phyloP scores from a whole-genome alignment of 2,113 vertebrate species.

The Acrocephalus arundinaceus region DNA sequence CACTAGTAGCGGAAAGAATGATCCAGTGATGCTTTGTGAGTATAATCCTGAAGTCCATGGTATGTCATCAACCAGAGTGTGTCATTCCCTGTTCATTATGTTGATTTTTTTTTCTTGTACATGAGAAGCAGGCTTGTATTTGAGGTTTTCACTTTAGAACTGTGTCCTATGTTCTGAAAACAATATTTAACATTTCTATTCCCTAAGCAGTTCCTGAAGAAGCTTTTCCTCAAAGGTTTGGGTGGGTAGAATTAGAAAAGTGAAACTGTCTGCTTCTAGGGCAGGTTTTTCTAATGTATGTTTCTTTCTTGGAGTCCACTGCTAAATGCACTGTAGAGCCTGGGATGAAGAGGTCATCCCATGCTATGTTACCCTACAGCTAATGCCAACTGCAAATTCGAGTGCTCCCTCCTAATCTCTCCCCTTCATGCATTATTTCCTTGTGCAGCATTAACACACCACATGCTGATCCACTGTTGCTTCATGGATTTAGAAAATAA shows the following conservation, averaged over 20 bases:
- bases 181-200: neutral
- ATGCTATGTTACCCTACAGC: constrained; percentile 11
- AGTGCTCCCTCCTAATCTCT: constrained; percentile 44
- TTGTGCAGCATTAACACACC: constrained; percentile 62
- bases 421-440: constrained; percentile 66
- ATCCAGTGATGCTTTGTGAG: neutral
- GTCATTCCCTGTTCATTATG: neutral
- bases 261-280: neutral
- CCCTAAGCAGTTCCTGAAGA: neutral
- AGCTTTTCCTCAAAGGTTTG: neutral
- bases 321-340: neutral
- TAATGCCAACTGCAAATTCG: constrained; percentile 47
- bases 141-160: neutral
- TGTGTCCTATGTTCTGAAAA: neutral
- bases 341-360: neutral
- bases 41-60: neutral
- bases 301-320: neutral
- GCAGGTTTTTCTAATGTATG: neutral
- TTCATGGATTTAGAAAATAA: constrained; percentile 81
- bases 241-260: neutral
- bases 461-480: constrained; percentile 69
- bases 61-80: neutral
- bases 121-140: neutral
- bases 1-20: neutral
- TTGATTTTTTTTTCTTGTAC: neutral